Percentiles rank a stretch among this genome's conserved stretches.
Evolutionary conservation across 2,113 vertebrate genomes (phyloP).

Genomic region (Pedetes capensis): DNA sequence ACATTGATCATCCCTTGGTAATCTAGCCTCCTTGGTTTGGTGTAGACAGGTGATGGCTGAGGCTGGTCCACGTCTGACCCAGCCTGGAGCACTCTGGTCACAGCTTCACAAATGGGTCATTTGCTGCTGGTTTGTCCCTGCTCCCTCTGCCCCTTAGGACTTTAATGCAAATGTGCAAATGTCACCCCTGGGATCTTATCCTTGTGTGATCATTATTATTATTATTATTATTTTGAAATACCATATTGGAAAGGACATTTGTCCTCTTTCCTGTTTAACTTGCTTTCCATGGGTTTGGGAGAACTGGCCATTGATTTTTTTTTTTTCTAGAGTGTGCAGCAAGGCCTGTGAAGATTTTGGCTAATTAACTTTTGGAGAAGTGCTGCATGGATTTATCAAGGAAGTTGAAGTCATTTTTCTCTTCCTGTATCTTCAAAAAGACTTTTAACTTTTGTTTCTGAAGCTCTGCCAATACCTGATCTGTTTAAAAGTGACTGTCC

Average conservation of each 20-base stretch:
- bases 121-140: background rate
- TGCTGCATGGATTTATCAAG: constrained; percentile 45
- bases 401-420: constrained; percentile 25
- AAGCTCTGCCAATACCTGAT: background rate
- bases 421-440: constrained; percentile 43
- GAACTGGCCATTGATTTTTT: constrained; percentile 60
- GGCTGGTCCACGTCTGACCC: background rate
- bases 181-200: constrained; percentile 33
- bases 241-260: constrained; percentile 52
- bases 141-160: background rate
- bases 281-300: constrained; percentile 52
- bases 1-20: constrained; percentile 32
- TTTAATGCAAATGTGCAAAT: constrained; percentile 60
- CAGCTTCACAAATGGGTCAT: background rate
- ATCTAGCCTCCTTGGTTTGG: background rate
- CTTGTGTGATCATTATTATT: background rate
- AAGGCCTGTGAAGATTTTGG: constrained; percentile 59
- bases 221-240: constrained; percentile 35
- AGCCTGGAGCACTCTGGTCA: background rate
- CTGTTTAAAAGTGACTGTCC: constrained; percentile 57
- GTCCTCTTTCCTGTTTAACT: constrained; percentile 54
- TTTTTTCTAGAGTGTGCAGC: constrained; percentile 52
- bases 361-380: constrained; percentile 70
- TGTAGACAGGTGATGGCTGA: constrained; percentile 31
- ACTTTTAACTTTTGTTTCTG: constrained; percentile 55